phyloP scores from a whole-genome alignment of 2,113 vertebrate genomes.

The Rattus rattus region DNA sequence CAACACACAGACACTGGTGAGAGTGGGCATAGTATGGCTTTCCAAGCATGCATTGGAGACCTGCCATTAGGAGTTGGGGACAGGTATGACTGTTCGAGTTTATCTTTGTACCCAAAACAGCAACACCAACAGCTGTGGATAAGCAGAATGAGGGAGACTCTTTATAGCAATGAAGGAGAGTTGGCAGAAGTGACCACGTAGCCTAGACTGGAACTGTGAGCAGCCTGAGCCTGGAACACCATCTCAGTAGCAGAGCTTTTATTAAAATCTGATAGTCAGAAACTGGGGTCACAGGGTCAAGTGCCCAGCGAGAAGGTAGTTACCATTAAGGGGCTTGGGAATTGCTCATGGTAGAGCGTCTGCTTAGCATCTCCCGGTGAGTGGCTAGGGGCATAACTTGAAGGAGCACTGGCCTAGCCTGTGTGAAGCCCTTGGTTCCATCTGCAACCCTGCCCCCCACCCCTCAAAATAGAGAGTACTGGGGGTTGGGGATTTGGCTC shows the following conservation, averaged over 20 bases:
- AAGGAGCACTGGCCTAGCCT: background rate
- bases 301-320: background rate
- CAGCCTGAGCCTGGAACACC: background rate
- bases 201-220: background rate
- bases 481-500: too few relatives aligned
- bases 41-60: background rate
- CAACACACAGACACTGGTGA: background rate
- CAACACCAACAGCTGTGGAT: background rate
- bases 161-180: background rate
- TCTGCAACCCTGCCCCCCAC: background rate
- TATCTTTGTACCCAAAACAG: background rate
- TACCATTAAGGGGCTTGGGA: background rate
- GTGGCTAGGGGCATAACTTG: too few relatives aligned
- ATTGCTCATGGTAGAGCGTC: background rate
- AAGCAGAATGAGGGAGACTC: background rate
- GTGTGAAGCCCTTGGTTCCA: background rate
- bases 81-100: background rate
- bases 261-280: background rate
- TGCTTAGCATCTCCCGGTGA: background rate
- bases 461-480: background rate
- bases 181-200: background rate
- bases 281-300: background rate
- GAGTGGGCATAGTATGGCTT: accelerated
- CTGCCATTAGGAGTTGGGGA: background rate
- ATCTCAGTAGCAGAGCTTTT: background rate